phyloP scores from a whole-genome alignment of 2,113 vertebrate species.

The Saccopteryx leptura region DNA sequence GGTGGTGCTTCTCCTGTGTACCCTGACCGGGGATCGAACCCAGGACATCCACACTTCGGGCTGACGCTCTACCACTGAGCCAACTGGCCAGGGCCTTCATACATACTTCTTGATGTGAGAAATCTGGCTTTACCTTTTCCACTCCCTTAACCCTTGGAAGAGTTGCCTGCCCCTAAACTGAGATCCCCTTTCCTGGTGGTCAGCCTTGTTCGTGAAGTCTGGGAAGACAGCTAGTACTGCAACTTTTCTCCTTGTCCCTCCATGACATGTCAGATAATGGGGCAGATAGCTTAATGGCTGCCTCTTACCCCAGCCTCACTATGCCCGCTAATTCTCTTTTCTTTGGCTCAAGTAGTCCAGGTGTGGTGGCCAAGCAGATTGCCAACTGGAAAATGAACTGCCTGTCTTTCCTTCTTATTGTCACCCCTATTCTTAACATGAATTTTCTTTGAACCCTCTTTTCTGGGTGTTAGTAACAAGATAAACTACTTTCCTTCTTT shows the following conservation, averaged over 20 bases:
- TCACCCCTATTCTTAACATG: background rate
- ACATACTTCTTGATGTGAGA: background rate
- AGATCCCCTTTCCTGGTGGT: background rate
- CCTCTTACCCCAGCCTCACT: background rate
- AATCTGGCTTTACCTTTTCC: background rate
- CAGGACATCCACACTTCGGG: too few relatives aligned
- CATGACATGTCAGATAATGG: background rate
- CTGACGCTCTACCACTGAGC: too few relatives aligned
- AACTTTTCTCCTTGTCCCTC: background rate
- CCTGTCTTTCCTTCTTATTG: background rate
- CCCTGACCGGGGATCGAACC: too few relatives aligned
- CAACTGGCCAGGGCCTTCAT: background rate
- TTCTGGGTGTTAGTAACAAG: background rate
- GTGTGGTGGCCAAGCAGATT: background rate
- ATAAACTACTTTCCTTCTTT: background rate
- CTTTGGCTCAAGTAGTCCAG: background rate
- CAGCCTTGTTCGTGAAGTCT: background rate
- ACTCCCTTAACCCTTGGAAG: background rate
- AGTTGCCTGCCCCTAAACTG: background rate
- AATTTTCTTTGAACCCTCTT: background rate
- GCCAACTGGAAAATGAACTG: background rate
- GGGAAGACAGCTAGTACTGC: background rate
- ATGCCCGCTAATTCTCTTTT: background rate
- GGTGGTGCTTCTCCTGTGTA: too few relatives aligned
- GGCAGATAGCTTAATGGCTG: background rate